phyloP scores from a whole-genome alignment of 2,888 invertebrate genomes.

The Drosophila rubida region DNA sequence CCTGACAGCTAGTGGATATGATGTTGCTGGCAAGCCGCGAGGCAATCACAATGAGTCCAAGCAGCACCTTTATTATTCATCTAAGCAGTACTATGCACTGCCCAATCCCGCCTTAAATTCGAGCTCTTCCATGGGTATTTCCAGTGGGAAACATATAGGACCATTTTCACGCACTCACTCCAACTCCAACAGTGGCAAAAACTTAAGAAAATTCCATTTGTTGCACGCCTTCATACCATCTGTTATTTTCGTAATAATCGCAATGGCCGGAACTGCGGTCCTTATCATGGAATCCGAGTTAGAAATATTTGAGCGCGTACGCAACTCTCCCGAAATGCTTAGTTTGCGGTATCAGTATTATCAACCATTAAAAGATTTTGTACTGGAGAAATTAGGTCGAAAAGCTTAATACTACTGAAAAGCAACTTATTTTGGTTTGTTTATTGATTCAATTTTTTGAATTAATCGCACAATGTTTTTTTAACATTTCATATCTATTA shows the following conservation, averaged over 20 bases:
- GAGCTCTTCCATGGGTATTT: slow-evolving; percentile 55
- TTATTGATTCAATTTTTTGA: neutral
- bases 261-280: slow-evolving; percentile 89
- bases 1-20: slow-evolving; percentile 83
- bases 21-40: slow-evolving; percentile 60
- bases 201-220: slow-evolving; percentile 87
- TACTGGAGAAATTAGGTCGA: slow-evolving; percentile 75
- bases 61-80: slow-evolving; percentile 71
- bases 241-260: slow-evolving; percentile 90
- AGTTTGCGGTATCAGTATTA: slow-evolving; percentile 92
- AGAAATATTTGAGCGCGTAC: slow-evolving; percentile 88
- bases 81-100: slow-evolving; percentile 68
- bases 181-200: slow-evolving; percentile 82
- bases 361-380: slow-evolving; percentile 90
- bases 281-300: slow-evolving; percentile 92
- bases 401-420: slow-evolving; percentile 44
- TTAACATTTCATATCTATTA: neutral
- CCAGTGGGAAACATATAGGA: slow-evolving; percentile 52
- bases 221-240: slow-evolving; percentile 91
- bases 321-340: slow-evolving; percentile 91
- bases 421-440: neutral
- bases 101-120: slow-evolving; percentile 76
- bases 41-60: slow-evolving; percentile 64
- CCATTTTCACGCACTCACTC: slow-evolving; percentile 52
- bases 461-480: neutral